Percentiles rank a stretch among this genome's conserved stretches.
phyloP scores from a whole-genome alignment of 2,888 invertebrate genomes.

The Liodrosophila aerea region DNA sequence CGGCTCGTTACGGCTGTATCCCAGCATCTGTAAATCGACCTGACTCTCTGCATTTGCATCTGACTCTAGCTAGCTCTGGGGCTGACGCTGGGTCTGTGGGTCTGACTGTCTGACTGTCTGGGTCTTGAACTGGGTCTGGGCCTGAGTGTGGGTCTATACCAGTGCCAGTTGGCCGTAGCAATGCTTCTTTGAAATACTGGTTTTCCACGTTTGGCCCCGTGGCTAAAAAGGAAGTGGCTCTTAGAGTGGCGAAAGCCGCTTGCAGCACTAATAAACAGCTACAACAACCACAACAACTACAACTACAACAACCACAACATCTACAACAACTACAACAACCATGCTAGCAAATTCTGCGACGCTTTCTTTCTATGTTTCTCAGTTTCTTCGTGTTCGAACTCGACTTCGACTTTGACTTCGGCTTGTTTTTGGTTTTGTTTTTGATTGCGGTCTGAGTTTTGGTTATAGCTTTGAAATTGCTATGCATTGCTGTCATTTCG shows the following conservation, averaged over 20 bases:
- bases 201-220: constrained; percentile 49
- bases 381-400: constrained; percentile 29
- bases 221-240: constrained; percentile 70
- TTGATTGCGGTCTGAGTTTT: constrained; percentile 10
- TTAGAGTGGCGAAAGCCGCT: constrained; percentile 75
- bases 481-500: neutral
- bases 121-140: constrained; percentile 26
- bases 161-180: constrained; percentile 7
- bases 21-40: constrained; percentile 1
- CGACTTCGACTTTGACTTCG: constrained; percentile 21
- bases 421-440: constrained; percentile 6
- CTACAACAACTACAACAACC: constrained; percentile 7
- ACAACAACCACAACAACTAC: constrained; percentile 27
- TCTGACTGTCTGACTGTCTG: constrained; percentile 19
- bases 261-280: constrained; percentile 26
- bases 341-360: constrained; percentile 52
- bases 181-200: constrained; percentile 44
- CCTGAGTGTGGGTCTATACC: constrained; percentile 21
- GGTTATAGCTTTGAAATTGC: neutral
- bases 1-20: neutral
- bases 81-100: neutral
- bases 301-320: constrained; percentile 21
- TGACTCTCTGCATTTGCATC: neutral
- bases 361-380: constrained; percentile 56
- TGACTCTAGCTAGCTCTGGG: no score